These are phyloP conservation scores for Sebastes hopkinsi DNA, from an alignment of 2,797 vertebrate genomes.

Conservation along the genomic window DNA sequence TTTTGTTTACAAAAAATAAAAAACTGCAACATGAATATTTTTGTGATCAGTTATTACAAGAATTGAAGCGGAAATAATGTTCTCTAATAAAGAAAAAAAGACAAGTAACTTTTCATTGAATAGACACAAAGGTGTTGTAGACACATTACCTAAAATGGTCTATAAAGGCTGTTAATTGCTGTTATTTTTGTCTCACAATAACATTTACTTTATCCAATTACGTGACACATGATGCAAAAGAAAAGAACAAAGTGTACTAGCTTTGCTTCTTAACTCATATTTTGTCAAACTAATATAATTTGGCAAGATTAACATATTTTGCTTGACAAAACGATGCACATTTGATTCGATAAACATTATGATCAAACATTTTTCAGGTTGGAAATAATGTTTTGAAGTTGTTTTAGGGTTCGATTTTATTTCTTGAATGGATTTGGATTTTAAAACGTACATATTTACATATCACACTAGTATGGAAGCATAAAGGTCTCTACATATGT, in stretches of 20 bases:
- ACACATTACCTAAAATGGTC: background rate
- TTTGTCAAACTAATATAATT: background rate
- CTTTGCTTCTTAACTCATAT: no score
- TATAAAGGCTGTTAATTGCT: background rate
- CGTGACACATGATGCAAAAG: background rate
- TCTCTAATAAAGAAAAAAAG: background rate
- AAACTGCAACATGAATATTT: background rate
- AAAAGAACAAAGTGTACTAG: background rate
- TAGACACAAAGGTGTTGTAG: background rate
- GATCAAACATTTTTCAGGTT: background rate
- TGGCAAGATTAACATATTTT: background rate
- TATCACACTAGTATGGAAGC: background rate
- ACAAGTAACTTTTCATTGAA: background rate
- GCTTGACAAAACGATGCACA: background rate
- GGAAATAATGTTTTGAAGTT: background rate
- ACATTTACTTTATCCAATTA: no score
- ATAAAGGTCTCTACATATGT: background rate
- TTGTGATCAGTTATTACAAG: background rate
- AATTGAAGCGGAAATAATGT: background rate
- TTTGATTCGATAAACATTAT: background rate
- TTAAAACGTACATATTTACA: background rate
- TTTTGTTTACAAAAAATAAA: conserved; percentile 9
- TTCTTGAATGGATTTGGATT: background rate
- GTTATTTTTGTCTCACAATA: background rate
- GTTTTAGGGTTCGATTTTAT: background rate